Conservation (phyloP, 2,113 vertebrate species). For the Upupa epops region DNA sequence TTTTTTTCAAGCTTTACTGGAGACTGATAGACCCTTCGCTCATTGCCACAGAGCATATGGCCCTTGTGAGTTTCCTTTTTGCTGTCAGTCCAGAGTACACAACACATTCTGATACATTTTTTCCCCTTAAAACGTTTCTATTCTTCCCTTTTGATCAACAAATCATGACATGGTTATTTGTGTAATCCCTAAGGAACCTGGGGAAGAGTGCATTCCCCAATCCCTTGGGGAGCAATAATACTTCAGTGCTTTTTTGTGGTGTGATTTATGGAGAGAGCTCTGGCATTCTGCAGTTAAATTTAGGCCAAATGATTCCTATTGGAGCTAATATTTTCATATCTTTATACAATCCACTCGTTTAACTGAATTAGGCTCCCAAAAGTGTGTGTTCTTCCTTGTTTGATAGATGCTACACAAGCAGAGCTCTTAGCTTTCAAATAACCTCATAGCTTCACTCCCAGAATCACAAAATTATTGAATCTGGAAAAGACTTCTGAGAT, state of each 20-base stretch:
- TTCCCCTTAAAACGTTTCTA: background rate
- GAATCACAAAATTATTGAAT: no score
- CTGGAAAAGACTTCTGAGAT: no score
- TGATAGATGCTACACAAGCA: background rate
- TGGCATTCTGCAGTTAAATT: background rate
- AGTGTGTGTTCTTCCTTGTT: background rate
- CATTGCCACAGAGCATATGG: rapidly evolving
- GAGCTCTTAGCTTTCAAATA: background rate
- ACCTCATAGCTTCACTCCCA: background rate
- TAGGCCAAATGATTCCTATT: background rate
- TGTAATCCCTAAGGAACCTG: background rate
- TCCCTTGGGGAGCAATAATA: background rate
- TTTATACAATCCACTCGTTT: background rate
- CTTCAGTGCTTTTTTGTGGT: background rate
- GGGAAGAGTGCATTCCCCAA: background rate
- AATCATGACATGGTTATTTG: background rate
- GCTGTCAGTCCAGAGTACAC: background rate
- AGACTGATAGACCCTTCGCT: background rate
- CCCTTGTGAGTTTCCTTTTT: background rate
- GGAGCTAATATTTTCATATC: background rate
- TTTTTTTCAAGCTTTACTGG: background rate
- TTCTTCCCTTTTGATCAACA: background rate
- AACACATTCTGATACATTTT: background rate
- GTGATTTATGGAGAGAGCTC: background rate
- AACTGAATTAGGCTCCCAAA: background rate